Percentiles rank a stretch among this genome's conserved stretches.
Conservation (phyloP, 1,140 invertebrate genomes). For the Drosophila truncata region DNA sequence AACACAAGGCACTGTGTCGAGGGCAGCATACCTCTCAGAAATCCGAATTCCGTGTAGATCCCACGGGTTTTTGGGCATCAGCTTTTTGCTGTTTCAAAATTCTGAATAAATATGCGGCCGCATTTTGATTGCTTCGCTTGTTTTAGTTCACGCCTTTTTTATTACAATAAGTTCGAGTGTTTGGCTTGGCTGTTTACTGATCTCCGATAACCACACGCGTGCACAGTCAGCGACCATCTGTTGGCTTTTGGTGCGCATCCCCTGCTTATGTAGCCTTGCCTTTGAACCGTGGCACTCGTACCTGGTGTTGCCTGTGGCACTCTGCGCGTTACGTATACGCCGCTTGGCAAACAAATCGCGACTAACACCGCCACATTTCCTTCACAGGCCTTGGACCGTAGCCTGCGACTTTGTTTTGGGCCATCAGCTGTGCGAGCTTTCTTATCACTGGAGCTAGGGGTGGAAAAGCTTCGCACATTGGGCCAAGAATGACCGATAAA, state of each 20-base stretch:
- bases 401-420: slow-evolving; percentile 64
- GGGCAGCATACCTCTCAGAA: slow-evolving; percentile 32
- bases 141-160: slow-evolving; percentile 33
- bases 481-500: not conserved
- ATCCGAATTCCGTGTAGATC: slow-evolving; percentile 11
- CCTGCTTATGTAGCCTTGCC: slow-evolving; percentile 62
- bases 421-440: slow-evolving; percentile 76
- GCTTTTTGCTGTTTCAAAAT: slow-evolving; percentile 24
- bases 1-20: slow-evolving; percentile 47
- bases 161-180: slow-evolving; percentile 49
- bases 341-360: slow-evolving; percentile 59
- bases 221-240: slow-evolving; percentile 80
- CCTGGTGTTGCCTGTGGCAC: not conserved
- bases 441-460: slow-evolving; percentile 69
- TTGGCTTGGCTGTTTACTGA: slow-evolving; percentile 33
- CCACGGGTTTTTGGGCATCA: slow-evolving; percentile 14
- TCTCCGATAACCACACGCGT: slow-evolving; percentile 72
- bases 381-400: slow-evolving; percentile 29
- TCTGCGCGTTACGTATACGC: slow-evolving; percentile 74
- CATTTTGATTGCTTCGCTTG: slow-evolving; percentile 30
- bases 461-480: slow-evolving; percentile 75
- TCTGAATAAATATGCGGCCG: slow-evolving; percentile 28
- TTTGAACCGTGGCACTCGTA: slow-evolving; percentile 7
- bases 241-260: slow-evolving; percentile 64
- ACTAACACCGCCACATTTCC: slow-evolving; percentile 57